A percentile compares a stretch with the other conserved stretches of the same genome.
phyloP scores from a whole-genome alignment of 2,113 vertebrate species.

The mouse (Mus musculus) region GRCm39 chr17:33929501-33930000 shows the following conservation, averaged over 20 bases:
- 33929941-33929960: background rate
- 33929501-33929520: too few species aligned
- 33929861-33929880: too few species aligned
- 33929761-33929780: background rate
- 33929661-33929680: background rate
- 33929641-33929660: background rate
- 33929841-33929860: too few species aligned
- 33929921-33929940: background rate
- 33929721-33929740: background rate
- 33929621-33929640: background rate
- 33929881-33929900: background rate
- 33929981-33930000: background rate
- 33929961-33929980: background rate
- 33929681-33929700: background rate
- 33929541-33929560: too few species aligned
- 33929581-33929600: background rate
- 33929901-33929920: background rate
- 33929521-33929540: too few species aligned
- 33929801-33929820: background rate
- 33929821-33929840: background rate
- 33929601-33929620: background rate
- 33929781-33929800: background rate
- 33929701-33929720: background rate
- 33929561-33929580: background rate
- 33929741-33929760: background rate